A percentile compares a stretch with the other conserved stretches of the same genome.
Evolutionary conservation across 2,113 vertebrate genomes (phyloP).

Genomic region (Clarias batrachus): DNA sequence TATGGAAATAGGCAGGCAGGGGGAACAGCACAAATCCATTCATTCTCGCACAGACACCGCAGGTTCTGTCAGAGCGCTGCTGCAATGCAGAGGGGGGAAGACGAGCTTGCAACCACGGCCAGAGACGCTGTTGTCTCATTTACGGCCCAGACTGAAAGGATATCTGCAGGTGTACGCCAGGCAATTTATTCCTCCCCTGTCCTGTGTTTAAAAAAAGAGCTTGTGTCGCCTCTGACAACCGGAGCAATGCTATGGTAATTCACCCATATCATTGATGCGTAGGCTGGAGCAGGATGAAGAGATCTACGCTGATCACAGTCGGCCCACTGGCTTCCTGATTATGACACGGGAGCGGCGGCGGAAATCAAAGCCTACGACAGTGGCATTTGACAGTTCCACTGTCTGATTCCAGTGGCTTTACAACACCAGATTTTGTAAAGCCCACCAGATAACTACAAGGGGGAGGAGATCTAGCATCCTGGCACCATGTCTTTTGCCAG

Average conservation of each 20-base stretch:
- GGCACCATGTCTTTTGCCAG: conserved; percentile 24
- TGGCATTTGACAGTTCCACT: conserved; percentile 31
- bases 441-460: conserved; percentile 41
- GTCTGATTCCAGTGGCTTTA: conserved; percentile 43
- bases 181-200: conserved; percentile 61
- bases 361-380: conserved; percentile 57
- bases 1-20: conserved; percentile 46
- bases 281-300: conserved; percentile 50
- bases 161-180: conserved; percentile 64
- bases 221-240: conserved; percentile 52
- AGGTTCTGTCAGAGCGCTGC: conserved; percentile 60
- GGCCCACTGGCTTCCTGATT: conserved; percentile 49
- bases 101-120: conserved; percentile 46
- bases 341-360: conserved; percentile 48
- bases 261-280: conserved; percentile 55
- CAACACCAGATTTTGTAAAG: conserved; percentile 35
- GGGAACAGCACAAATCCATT: conserved; percentile 63
- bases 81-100: conserved; percentile 58
- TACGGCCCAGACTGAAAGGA: conserved; percentile 61
- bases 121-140: conserved; percentile 65
- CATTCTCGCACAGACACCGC: conserved; percentile 60
- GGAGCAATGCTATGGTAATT: conserved; percentile 50
- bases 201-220: conserved; percentile 47
- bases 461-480: conserved; percentile 32
- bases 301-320: conserved; percentile 56